Base-by-base conservation (phyloP, 2,888 invertebrate genomes). In the Chrysomela aeneicollis region DNA sequence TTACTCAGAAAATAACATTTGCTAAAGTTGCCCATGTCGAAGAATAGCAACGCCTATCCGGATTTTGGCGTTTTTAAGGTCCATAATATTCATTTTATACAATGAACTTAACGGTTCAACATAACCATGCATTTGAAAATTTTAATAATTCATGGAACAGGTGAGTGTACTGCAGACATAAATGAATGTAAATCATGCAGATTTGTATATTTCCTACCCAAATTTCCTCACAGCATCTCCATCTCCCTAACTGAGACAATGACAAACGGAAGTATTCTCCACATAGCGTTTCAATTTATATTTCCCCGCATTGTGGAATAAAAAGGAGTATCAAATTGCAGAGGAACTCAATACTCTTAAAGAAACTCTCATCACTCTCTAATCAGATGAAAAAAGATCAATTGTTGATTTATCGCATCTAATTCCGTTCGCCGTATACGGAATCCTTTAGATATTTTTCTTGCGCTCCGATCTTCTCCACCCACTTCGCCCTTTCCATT, bases 351-450 rank as follows among this genome's bases (percentile, higher is more conserved):
- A 42, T 42, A 42, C n/a, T 15, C 42, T 8, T 3, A 12, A 42
- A 42, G 12, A 42, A 42, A 42, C 15, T 42, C 42, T 55, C 55
- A 42, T 55, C 55, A 42, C 55, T 15, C 21, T 22, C 19, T 42
- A 55, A 55, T 55, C 55, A 22, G 42, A 42, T 42, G 19, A 42
- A 35, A 42, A 55, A 55, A 54, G 35, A 42, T n/a, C 55, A 21
- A 10, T 55, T 42, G 55, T 55, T 54, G 22, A 55, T 42, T 42
- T 55, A 55, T 55, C 54, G 54, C 42, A n/a, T 42, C 37, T 55
- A 55, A 55, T 55, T 55, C 42, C 22, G 37, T 19, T 42, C 55
- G 42, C 55, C 55, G 55, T 35, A n/a, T 22, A 19, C 42, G 37
- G 21, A 54, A 54, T 54, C 37, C 2, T 18, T 42, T 2, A 22